A percentile compares a stretch with the other conserved stretches of the same genome.
These are phyloP conservation scores for Hirtodrosophila trivittata DNA, from an alignment of 2,888 invertebrate species.

Conservation along the genomic window DNA sequence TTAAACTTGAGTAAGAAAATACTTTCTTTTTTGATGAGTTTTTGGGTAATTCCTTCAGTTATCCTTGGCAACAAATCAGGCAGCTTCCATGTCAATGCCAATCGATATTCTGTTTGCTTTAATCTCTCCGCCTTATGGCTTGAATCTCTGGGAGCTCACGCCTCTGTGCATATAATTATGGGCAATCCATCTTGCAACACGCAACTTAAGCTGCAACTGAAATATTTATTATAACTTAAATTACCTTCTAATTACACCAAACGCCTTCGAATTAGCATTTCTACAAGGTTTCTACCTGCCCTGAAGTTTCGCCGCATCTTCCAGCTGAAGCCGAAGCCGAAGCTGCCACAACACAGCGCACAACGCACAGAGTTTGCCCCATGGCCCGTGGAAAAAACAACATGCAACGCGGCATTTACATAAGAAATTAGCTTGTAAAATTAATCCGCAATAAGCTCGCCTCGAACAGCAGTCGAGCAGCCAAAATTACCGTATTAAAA, in stretches of 20 bases:
- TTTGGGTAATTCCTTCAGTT: too few species aligned
- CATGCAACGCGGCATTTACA: constrained; percentile 76
- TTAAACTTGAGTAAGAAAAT: too few species aligned
- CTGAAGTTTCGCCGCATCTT: not conserved
- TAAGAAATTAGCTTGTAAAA: constrained; percentile 82
- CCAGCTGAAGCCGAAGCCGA: not conserved
- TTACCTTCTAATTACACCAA: constrained; percentile 80
- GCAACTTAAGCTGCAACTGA: constrained; percentile 60
- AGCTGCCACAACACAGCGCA: not conserved
- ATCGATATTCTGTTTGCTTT: constrained; percentile 2
- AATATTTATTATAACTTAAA: constrained; percentile 80
- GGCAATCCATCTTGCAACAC: constrained; percentile 4
- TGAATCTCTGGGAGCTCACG: constrained; percentile 11
- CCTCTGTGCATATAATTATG: constrained; percentile 22
- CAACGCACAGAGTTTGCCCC: not conserved
- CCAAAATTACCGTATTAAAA: constrained; percentile 80
- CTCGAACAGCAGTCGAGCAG: constrained; percentile 54
- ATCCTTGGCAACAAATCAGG: constrained; percentile 22
- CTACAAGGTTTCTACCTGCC: constrained; percentile 58
- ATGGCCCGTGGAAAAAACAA: constrained; percentile 49
- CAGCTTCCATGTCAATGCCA: constrained; percentile 18
- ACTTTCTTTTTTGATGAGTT: too few species aligned
- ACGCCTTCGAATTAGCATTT: constrained; percentile 76
- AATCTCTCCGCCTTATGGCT: not conserved
- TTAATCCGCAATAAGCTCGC: constrained; percentile 82